Conservation (phyloP, 1,140 invertebrate species). For the Cotesia vestalis region DNA sequence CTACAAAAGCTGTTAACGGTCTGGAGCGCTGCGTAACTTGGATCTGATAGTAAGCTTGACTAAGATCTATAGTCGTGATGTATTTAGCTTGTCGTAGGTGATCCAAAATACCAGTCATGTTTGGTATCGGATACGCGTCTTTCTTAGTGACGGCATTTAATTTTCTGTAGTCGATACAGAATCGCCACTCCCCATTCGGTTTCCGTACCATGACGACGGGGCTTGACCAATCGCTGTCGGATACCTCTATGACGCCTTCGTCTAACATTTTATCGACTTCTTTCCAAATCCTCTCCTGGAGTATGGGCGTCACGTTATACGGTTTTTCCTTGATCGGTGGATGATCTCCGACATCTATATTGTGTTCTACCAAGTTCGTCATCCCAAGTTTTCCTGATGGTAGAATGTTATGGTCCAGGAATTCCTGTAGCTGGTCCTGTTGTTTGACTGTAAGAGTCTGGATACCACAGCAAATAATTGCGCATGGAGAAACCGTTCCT, state of each 20-base stretch:
- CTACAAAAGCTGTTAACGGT: too few relatives aligned
- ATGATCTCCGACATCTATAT: constrained; percentile 44
- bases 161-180: constrained; percentile 51
- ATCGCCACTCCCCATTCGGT: constrained; percentile 41
- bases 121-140: constrained; percentile 50
- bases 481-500: background rate
- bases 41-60: constrained; percentile 54
- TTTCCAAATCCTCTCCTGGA: constrained; percentile 32
- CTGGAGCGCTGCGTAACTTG: constrained; percentile 7
- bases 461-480: constrained; percentile 21
- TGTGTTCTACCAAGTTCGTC: constrained; percentile 43
- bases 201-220: constrained; percentile 50
- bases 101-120: constrained; percentile 41
- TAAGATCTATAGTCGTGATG: constrained; percentile 48
- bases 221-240: constrained; percentile 43
- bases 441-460: constrained; percentile 1
- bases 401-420: constrained; percentile 2
- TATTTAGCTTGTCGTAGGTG: constrained; percentile 36
- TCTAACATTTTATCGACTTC: constrained; percentile 46
- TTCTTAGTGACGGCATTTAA: constrained; percentile 47
- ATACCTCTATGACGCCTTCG: constrained; percentile 43
- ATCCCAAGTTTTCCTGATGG: constrained; percentile 9
- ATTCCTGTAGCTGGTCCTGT: background rate
- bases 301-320: constrained; percentile 42
- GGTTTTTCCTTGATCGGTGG: constrained; percentile 45